Conservation (phyloP, 2,888 invertebrate species). For the Drosophila pseudotalamancana region DNA sequence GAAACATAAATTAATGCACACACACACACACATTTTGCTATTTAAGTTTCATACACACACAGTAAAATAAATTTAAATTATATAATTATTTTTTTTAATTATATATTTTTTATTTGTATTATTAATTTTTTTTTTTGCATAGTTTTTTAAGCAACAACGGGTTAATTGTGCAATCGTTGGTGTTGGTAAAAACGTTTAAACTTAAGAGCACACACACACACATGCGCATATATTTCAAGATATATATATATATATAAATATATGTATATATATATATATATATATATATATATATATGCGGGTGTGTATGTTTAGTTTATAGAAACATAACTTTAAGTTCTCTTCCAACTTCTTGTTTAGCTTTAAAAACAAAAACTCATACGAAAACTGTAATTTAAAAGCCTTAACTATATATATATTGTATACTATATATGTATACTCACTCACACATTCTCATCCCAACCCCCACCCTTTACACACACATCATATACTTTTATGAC, state of each 20-base stretch:
- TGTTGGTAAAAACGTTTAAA: slow-evolving; percentile 82
- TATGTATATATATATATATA: slow-evolving; percentile 1
- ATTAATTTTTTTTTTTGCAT: slow-evolving; percentile 52
- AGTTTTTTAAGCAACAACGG: slow-evolving; percentile 85
- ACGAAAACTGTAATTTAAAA: slow-evolving; percentile 39
- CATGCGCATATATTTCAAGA: too few relatives aligned
- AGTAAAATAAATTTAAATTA: not conserved
- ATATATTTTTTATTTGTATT: slow-evolving; percentile 7
- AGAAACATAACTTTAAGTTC: slow-evolving; percentile 24
- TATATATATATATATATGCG: not conserved
- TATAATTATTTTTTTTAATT: slow-evolving; percentile 3
- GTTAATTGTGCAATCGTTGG: slow-evolving; percentile 94
- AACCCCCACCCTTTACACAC: slow-evolving; percentile 11
- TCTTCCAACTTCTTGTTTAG: slow-evolving; percentile 33
- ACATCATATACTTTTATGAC: slow-evolving; percentile 46
- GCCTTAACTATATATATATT: slow-evolving; percentile 23
- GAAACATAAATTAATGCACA: too few relatives aligned
- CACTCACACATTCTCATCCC: slow-evolving; percentile 18
- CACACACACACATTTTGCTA: not conserved
- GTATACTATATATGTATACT: slow-evolving; percentile 28
- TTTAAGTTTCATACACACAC: not conserved
- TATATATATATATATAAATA: not conserved
- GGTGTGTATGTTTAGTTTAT: slow-evolving; percentile 1
- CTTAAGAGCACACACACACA: slow-evolving; percentile 11
- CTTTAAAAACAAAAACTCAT: slow-evolving; percentile 39